Evolutionary conservation across 2,888 invertebrate genomes (phyloP).

Genomic region (Clitarchus hookeri): DNA sequence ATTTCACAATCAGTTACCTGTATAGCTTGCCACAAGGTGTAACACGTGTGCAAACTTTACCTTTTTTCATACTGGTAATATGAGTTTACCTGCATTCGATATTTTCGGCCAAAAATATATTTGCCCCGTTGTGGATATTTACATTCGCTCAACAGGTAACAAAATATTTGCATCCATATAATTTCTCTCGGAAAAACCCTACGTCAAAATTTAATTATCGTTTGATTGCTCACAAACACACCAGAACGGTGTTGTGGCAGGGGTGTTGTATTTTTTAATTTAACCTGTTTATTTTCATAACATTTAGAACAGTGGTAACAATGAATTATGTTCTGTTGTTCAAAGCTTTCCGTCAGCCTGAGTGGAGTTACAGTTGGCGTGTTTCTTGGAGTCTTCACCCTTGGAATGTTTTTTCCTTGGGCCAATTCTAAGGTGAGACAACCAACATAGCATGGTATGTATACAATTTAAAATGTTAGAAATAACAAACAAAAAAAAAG

Average conservation of each 20-base stretch:
- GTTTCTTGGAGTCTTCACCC: conserved; percentile 27
- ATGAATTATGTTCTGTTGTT: neutral
- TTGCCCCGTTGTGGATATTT: neutral
- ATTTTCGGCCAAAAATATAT: neutral
- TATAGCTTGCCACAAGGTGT: too few species aligned
- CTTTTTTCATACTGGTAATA: neutral
- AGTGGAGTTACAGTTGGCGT: conserved; percentile 29
- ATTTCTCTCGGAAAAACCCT: neutral
- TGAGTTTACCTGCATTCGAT: neutral
- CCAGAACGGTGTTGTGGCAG: neutral
- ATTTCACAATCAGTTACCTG: too few species aligned
- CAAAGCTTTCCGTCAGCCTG: conserved; percentile 26
- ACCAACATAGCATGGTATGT: neutral
- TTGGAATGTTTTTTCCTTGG: conserved; percentile 35
- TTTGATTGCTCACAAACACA: neutral
- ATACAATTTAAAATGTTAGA: too few species aligned
- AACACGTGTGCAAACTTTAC: neutral
- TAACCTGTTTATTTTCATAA: neutral
- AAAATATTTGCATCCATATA: neutral
- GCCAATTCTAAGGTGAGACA: conserved; percentile 31
- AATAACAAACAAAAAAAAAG: too few species aligned
- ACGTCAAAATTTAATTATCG: neutral
- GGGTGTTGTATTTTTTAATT: neutral
- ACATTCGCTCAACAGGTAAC: neutral
- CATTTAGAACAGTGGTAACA: neutral